Conservation (phyloP, 2,888 invertebrate species). For the Aricia artaxerxes region DNA sequence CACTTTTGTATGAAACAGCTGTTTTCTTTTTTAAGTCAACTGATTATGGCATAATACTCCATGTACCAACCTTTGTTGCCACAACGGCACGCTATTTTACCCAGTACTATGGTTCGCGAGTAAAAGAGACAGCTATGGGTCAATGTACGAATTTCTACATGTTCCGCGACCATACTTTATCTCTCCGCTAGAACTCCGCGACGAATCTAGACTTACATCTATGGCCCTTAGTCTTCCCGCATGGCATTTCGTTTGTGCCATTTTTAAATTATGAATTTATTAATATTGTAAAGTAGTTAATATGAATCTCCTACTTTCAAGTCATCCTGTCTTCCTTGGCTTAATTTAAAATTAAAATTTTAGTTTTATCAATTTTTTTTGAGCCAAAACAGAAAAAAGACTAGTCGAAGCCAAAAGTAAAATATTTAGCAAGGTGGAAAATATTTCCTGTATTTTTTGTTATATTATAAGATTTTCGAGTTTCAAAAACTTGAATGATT, state of each 20-base stretch:
- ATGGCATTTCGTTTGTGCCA: neutral
- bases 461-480: no score
- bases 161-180: neutral
- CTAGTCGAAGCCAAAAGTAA: neutral
- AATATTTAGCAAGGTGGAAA: no score
- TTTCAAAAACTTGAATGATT: neutral
- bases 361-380: neutral
- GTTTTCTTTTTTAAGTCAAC: no score
- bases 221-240: conserved; percentile 12
- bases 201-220: conserved; percentile 8
- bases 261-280: conserved; percentile 14
- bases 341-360: neutral
- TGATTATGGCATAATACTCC: no score
- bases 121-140: neutral
- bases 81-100: no score
- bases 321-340: neutral
- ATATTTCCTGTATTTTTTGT: no score
- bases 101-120: neutral
- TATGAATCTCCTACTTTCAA: neutral
- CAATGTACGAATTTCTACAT: neutral
- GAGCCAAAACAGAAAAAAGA: neutral
- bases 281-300: conserved; percentile 16
- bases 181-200: conserved; percentile 14
- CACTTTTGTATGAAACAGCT: no score
- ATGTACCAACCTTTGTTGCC: no score